A percentile compares a stretch with the other conserved stretches of the same genome.
Evolutionary conservation across 2,113 vertebrate species (phyloP).

Genomic region (Stercorarius parasiticus): DNA sequence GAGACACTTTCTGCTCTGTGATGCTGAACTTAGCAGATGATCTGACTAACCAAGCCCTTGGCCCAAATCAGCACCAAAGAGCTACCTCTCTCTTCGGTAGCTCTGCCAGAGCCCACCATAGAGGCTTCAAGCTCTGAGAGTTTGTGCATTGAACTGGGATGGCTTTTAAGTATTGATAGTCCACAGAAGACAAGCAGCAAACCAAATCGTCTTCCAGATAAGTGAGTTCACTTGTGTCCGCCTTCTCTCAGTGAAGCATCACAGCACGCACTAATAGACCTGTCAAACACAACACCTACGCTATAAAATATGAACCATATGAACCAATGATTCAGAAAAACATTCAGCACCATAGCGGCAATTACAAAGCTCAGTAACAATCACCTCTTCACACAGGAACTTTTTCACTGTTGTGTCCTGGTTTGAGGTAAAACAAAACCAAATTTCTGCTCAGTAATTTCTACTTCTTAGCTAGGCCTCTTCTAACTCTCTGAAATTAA

Average conservation of each 20-base stretch:
- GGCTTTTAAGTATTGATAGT: background rate
- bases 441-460: too few relatives aligned
- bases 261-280: background rate
- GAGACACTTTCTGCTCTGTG: background rate
- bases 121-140: background rate
- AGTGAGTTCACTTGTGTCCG: fast-evolving
- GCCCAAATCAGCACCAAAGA: background rate
- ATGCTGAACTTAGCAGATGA: background rate
- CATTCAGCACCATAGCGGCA: background rate
- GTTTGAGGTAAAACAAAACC: too few relatives aligned
- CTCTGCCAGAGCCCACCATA: background rate
- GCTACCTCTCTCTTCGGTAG: background rate
- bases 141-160: background rate
- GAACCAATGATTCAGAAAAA: background rate
- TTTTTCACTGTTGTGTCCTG: background rate
- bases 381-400: background rate
- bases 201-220: background rate
- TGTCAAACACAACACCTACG: background rate
- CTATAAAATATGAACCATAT: background rate
- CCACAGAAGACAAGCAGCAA: background rate
- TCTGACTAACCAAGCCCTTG: background rate
- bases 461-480: too few relatives aligned
- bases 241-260: background rate
- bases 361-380: background rate
- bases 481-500: too few relatives aligned